A percentile compares a stretch with the other conserved stretches of the same genome.
phyloP scores from a whole-genome alignment of 2,113 vertebrate genomes.

The Aleadryas rufinucha region DNA sequence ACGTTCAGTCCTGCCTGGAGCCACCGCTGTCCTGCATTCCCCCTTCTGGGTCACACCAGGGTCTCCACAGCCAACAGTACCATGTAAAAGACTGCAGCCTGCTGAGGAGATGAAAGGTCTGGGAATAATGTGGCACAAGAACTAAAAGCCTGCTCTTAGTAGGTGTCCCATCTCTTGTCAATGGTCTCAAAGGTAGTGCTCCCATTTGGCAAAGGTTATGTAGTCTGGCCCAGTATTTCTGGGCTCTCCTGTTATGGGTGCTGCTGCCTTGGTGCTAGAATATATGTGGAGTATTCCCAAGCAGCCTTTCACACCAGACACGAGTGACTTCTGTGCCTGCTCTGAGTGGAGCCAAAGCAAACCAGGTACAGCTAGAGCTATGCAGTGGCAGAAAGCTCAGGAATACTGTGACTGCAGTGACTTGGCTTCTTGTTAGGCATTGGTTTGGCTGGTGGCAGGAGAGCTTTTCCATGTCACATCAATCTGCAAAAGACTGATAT shows the following conservation, averaged over 20 bases:
- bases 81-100: background rate
- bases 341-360: background rate
- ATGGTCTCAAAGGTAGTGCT: background rate
- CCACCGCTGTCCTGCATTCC: background rate
- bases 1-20: background rate
- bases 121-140: background rate
- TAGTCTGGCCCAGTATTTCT: background rate
- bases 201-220: background rate
- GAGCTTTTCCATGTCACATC: background rate
- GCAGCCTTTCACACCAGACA: background rate
- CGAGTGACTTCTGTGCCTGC: background rate
- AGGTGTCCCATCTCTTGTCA: background rate
- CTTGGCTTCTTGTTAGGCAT: background rate
- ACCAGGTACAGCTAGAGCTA: background rate
- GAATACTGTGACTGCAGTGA: background rate
- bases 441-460: background rate
- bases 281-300: fast-evolving
- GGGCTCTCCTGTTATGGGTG: background rate
- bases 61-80: background rate
- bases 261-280: background rate
- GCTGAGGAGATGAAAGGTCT: background rate
- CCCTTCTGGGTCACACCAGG: background rate
- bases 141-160: background rate
- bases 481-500: background rate
- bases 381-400: background rate